These are phyloP conservation scores for Lepas anatifera DNA, from an alignment of 2,888 invertebrate species.

Conservation along the genomic window DNA sequence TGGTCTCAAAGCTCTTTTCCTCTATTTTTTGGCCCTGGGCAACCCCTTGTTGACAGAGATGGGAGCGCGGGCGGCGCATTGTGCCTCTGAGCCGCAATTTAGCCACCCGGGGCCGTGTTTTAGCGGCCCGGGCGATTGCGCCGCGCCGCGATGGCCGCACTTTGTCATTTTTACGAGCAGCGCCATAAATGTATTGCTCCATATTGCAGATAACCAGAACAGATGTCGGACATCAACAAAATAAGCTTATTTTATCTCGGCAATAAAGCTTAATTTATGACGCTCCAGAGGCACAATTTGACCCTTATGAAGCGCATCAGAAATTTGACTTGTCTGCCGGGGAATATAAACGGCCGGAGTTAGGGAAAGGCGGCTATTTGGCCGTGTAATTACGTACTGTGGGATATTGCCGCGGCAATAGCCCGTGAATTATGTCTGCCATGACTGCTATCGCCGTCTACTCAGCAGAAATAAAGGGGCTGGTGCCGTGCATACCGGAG, in stretches of 20 bases:
- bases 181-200: constrained; percentile 30
- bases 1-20: no score
- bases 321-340: constrained; percentile 11
- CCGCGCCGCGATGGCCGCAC: constrained; percentile 15
- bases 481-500: no score
- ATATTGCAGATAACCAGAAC: constrained; percentile 30
- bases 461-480: no score
- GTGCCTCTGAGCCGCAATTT: neutral
- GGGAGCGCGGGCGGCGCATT: no score
- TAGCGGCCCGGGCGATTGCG: neutral
- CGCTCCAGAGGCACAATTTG: constrained; percentile 32
- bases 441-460: neutral
- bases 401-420: neutral
- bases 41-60: no score
- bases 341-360: neutral
- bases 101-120: no score
- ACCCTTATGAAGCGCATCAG: constrained; percentile 18
- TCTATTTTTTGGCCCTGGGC: no score
- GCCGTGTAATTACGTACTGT: neutral
- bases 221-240: constrained; percentile 38
- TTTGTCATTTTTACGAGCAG: constrained; percentile 26
- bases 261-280: constrained; percentile 39
- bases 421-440: neutral
- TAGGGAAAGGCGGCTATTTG: neutral
- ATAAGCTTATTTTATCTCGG: constrained; percentile 39